Conservation (phyloP, 2,797 vertebrate species). For the Rhinoraja longicauda region DNA sequence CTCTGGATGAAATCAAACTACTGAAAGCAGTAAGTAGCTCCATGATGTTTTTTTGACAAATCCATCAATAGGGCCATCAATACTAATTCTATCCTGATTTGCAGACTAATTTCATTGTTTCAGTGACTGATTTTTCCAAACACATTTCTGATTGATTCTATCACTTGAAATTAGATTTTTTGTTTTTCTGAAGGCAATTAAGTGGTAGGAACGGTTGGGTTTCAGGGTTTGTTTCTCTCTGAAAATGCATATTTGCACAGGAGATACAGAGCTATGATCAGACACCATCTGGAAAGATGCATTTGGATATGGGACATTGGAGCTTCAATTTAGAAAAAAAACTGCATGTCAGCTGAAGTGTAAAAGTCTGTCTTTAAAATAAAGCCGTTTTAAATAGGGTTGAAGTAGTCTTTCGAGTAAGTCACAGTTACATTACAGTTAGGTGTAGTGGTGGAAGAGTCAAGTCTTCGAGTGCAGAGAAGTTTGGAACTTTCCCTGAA, state of each 20-base stretch:
- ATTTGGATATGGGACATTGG: not conserved
- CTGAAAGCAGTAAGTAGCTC: conserved; percentile 76
- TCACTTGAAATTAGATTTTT: not conserved
- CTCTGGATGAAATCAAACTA: conserved; percentile 91
- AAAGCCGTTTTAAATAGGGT: not conserved
- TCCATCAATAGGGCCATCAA: not conserved
- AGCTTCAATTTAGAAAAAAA: not conserved
- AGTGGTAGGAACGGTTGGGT: not conserved
- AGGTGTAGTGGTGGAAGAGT: not conserved
- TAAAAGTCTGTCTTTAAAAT: not conserved
- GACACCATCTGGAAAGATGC: not conserved
- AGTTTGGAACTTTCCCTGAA: not conserved
- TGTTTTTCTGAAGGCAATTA: not conserved
- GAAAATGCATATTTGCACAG: not conserved
- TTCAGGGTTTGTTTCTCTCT: not conserved
- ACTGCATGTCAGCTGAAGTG: not conserved
- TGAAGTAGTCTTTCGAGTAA: not conserved
- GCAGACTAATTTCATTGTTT: not conserved
- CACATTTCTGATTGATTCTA: not conserved
- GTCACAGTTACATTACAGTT: too few relatives aligned
- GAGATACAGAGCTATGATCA: not conserved
- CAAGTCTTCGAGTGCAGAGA: not conserved
- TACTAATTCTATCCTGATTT: not conserved
- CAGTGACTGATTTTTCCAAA: not conserved
- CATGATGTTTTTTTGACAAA: not conserved